These are phyloP conservation scores for Oriolus oriolus DNA, from an alignment of 2,113 vertebrate genomes.

Conservation along the genomic window DNA sequence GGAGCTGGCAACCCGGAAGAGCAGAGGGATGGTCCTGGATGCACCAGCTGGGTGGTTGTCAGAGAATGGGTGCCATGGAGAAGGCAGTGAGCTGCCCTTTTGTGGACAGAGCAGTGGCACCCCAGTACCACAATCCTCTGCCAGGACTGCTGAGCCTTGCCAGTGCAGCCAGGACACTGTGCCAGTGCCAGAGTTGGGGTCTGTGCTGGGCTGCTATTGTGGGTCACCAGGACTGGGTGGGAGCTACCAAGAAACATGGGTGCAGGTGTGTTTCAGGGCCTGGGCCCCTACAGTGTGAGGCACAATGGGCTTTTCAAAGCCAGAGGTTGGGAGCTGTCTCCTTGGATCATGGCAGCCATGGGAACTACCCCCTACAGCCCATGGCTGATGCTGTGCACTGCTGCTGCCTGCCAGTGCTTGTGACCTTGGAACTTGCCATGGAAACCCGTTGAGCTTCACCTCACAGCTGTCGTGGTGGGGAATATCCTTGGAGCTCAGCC, in stretches of 20 bases:
- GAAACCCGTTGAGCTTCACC: neutral
- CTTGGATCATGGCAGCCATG: neutral
- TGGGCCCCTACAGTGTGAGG: neutral
- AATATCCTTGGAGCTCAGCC: neutral
- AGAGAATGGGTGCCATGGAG: neutral
- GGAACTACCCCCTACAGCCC: neutral
- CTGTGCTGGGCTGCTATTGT: neutral
- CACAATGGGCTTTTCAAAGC: neutral
- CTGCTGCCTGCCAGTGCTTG: neutral
- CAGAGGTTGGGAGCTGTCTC: neutral
- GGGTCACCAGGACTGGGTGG: neutral
- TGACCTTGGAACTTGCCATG: neutral
- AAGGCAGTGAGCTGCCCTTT: neutral
- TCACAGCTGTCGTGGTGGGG: neutral
- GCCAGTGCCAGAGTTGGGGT: neutral
- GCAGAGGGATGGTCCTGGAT: neutral
- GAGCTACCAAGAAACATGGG: neutral
- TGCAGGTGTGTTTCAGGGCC: neutral
- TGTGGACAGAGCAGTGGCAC: neutral
- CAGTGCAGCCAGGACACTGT: accelerated
- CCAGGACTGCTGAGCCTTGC: neutral
- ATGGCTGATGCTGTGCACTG: neutral
- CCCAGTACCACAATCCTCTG: neutral
- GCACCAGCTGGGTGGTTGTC: neutral
- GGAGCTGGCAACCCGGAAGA: neutral